Conservation (phyloP, 2,113 vertebrate genomes). For the Lampris incognitus region DNA sequence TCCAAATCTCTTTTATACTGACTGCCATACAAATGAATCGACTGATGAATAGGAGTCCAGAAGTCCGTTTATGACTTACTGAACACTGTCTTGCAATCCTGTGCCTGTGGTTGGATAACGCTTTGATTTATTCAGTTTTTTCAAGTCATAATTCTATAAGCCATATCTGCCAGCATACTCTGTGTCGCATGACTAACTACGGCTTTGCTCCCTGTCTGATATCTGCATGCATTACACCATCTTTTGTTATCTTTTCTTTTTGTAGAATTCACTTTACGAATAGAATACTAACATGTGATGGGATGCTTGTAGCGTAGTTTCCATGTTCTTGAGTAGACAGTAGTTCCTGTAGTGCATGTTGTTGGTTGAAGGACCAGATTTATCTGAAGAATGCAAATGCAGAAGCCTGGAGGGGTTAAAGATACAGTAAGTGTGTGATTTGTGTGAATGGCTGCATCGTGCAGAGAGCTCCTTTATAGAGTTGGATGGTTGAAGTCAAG, state of each 20-base stretch:
- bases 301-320: background rate
- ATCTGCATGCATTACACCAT: constrained; percentile 51
- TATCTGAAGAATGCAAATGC: background rate
- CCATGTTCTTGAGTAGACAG: background rate
- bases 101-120: constrained; percentile 56
- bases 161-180: constrained; percentile 40
- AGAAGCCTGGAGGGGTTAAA: constrained; percentile 7
- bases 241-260: constrained; percentile 9
- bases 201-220: constrained; percentile 29
- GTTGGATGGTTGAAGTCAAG: background rate
- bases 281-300: background rate
- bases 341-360: constrained; percentile 32
- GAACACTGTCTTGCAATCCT: constrained; percentile 46
- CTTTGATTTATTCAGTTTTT: background rate
- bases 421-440: constrained; percentile 24
- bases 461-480: background rate
- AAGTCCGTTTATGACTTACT: constrained; percentile 15
- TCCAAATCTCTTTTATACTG: constrained; percentile 13
- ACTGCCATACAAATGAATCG: background rate
- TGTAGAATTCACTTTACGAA: background rate
- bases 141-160: background rate
- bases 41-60: background rate
- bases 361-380: background rate
- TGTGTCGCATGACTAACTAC: constrained; percentile 66
- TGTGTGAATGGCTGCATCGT: background rate